Percentiles rank a stretch among this genome's conserved stretches.
Evolutionary conservation across 2,113 vertebrate genomes (phyloP).

Genomic region (Acanthisitta chloris): DNA sequence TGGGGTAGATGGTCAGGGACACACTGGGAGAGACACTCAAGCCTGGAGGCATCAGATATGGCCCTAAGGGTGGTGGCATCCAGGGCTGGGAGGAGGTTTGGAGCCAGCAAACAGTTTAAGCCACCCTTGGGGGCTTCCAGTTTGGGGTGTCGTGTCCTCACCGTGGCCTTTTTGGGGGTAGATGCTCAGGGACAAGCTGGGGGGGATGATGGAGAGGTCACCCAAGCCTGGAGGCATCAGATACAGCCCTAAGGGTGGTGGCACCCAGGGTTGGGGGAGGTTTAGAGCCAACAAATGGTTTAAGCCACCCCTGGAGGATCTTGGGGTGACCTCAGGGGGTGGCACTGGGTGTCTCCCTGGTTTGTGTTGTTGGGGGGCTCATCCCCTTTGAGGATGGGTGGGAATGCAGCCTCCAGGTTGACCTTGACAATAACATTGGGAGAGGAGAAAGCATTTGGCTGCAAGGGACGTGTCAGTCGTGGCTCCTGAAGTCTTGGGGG

Average conservation of each 20-base stretch:
- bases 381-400: not conserved
- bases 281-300: not conserved
- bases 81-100: too few relatives aligned
- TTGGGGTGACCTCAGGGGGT: not conserved
- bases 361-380: not conserved
- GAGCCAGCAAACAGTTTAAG: too few relatives aligned
- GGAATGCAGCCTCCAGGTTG: constrained; percentile 39
- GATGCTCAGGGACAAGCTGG: not conserved
- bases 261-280: not conserved
- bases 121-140: not conserved
- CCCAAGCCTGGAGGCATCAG: not conserved
- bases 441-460: not conserved
- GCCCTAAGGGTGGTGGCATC: too few relatives aligned
- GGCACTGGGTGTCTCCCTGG: not conserved
- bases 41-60: too few relatives aligned
- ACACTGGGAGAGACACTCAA: too few relatives aligned
- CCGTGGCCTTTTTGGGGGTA: not conserved
- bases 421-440: constrained; percentile 77
- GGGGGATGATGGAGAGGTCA: not conserved
- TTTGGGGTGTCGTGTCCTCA: not conserved
- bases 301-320: fast-evolving
- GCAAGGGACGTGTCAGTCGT: not conserved
- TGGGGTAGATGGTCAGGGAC: too few relatives aligned
- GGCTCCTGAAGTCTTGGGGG: not conserved
- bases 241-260: not conserved